A percentile compares a stretch with the other conserved stretches of the same genome.
These are phyloP conservation scores for Spheniscus mendiculus DNA, from an alignment of 2,113 vertebrate genomes.

Conservation along the genomic window DNA sequence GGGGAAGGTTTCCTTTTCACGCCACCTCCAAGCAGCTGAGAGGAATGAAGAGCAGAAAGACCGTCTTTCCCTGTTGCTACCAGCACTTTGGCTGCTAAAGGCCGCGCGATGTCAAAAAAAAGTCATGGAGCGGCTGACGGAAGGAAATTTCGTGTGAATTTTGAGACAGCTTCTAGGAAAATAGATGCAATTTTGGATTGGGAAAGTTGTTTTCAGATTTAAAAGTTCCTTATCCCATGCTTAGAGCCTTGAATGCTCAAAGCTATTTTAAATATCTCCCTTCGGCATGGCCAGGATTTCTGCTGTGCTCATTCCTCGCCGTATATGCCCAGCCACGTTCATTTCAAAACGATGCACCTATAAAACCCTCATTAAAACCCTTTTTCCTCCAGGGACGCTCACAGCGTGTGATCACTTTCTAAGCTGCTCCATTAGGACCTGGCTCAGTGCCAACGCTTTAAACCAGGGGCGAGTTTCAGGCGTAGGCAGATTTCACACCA, in stretches of 20 bases:
- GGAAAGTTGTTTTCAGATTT: not conserved
- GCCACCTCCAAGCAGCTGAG: not conserved
- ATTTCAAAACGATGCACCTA: not conserved
- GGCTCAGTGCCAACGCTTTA: not conserved
- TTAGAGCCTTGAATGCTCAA: not conserved
- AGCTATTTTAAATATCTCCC: not conserved
- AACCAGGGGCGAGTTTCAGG: not conserved
- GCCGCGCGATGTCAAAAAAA: not conserved
- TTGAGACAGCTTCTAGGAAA: not conserved
- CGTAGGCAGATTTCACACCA: not conserved
- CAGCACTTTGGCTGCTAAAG: not conserved
- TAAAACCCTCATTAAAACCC: not conserved
- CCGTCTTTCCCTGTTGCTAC: fast-evolving
- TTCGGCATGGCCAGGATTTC: not conserved
- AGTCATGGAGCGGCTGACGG: fast-evolving
- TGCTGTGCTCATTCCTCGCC: not conserved
- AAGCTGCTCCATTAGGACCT: not conserved
- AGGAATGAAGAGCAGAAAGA: not conserved
- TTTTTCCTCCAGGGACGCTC: not conserved
- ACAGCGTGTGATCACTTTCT: not conserved
- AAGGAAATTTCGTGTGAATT: not conserved
- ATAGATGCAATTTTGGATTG: not conserved
- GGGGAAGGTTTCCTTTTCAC: not conserved
- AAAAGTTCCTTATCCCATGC: not conserved
- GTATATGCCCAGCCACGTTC: not conserved